Base-by-base conservation (phyloP, 2,888 invertebrate genomes). In the Panopea generosa region DNA sequence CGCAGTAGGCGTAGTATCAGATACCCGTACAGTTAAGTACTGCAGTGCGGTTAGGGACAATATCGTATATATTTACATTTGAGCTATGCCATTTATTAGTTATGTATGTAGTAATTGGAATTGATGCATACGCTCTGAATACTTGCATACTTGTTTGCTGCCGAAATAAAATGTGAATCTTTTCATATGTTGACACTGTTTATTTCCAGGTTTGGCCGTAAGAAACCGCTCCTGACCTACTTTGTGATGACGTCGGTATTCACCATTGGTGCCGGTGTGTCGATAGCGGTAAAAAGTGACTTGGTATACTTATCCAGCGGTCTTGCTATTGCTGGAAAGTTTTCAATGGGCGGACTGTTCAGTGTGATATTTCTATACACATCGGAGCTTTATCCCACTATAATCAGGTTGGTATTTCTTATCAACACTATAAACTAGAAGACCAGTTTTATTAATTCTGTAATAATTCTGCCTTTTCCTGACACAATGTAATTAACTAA, bases 311-410 rank as follows among this genome's bases (percentile, higher is more conserved):
- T 73, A 14, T 69, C 67, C 11, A 80, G 74, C 47, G 85, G 72
- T 4, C 77, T 89, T 83, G 86, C 90, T 76, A 80, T 94, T 27
- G 67, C 93, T 16, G 94, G 93, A 4, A 93, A 93, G 88, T 91
- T 93, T 66, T 88, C 92, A 16, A 92, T 93, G 66, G 93, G 93
- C 7, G 93, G 93, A 38, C 89, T 93, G 33, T 93, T 94, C 84
- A 93, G 93, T 66, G 91, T 93, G 38, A 92, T 93, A 52, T 89
- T 91, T 62, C 85, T 92, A 29, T 91, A 90, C 82, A 90, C 90
- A 3, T 90, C 90, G 7, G 92, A 92, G 75, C 81, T 92, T 3
- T 92, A 90, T 68, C 92, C 92, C 0, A 92, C 91, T 9, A 87
- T 90, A 40, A 87, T 91, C 55, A 86, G 91, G 91, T 90, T 78